A percentile compares a stretch with the other conserved stretches of the same genome.
phyloP scores from a whole-genome alignment of 1,140 invertebrate species.

The Glomeris maerens region DNA sequence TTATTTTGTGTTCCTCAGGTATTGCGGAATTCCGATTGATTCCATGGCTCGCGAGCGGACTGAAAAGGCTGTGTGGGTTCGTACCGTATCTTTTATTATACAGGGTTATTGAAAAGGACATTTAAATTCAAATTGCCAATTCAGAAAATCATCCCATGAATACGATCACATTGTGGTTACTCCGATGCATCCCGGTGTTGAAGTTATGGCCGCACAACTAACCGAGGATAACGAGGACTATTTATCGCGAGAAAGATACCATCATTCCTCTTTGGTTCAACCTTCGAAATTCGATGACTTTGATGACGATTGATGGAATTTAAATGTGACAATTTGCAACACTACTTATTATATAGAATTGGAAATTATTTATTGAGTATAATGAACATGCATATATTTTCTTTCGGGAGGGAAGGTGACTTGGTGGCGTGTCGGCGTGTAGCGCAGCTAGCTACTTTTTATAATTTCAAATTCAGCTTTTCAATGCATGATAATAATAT shows the following conservation, averaged over 20 bases:
- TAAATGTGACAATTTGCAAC: no score
- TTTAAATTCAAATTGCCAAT: slow-evolving; percentile 1
- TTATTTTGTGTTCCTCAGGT: slow-evolving; percentile 24
- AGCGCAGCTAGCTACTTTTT: no score
- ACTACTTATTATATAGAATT: no score
- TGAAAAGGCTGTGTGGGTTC: slow-evolving; percentile 66
- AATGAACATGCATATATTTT: no score
- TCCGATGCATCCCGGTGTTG: slow-evolving; percentile 62
- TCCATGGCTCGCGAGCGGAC: slow-evolving; percentile 59
- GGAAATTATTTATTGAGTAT: no score
- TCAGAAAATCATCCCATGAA: slow-evolving; percentile 32
- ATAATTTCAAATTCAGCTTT: no score
- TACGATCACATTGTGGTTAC: slow-evolving; percentile 84
- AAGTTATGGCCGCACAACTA: slow-evolving; percentile 64
- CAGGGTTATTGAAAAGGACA: slow-evolving; percentile 1
- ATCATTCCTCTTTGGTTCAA: slow-evolving; percentile 51
- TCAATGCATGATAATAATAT: no score
- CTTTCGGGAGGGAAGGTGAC: no score
- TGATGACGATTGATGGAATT: background rate
- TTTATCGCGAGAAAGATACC: slow-evolving; percentile 71
- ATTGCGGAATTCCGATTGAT: slow-evolving; percentile 77
- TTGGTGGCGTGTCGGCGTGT: no score
- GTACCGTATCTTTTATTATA: slow-evolving; percentile 15
- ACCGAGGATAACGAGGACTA: slow-evolving; percentile 94
- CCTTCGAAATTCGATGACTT: background rate